Percentiles rank a stretch among this genome's conserved stretches.
Conservation (phyloP, 2,113 vertebrate genomes). For the Misgurnus mizolepis region DNA sequence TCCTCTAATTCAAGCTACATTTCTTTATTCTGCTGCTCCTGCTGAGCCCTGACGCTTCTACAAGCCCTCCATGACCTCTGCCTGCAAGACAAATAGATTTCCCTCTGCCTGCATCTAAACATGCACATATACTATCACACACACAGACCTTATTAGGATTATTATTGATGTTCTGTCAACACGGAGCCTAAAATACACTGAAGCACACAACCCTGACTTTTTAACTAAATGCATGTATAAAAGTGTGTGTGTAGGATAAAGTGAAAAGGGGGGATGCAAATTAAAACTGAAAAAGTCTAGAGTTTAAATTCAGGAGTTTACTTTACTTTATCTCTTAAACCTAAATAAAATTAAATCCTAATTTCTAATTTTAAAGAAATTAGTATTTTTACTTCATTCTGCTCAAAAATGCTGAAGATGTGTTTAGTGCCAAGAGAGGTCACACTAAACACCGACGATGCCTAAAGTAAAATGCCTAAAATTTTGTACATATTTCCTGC, state of each 20-base stretch:
- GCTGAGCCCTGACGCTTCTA: constrained; percentile 21
- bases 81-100: constrained; percentile 47
- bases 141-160: constrained; percentile 45
- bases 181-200: constrained; percentile 51
- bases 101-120: constrained; percentile 32
- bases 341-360: too few relatives aligned
- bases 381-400: too few relatives aligned
- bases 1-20: constrained; percentile 13
- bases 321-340: too few relatives aligned
- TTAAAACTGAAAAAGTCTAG: too few relatives aligned
- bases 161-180: constrained; percentile 54
- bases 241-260: neutral
- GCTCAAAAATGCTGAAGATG: too few relatives aligned
- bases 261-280: neutral
- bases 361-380: too few relatives aligned
- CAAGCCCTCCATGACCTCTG: constrained; percentile 32
- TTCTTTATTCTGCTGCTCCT: constrained; percentile 32
- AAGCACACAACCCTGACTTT: constrained; percentile 29
- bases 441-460: too few relatives aligned
- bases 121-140: constrained; percentile 32
- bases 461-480: too few relatives aligned
- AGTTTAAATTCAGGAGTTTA: too few relatives aligned
- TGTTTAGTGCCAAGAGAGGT: too few relatives aligned
- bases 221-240: constrained; percentile 32
- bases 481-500: too few relatives aligned